phyloP scores from a whole-genome alignment of 2,888 invertebrate genomes.

The Germaria angustata region DNA sequence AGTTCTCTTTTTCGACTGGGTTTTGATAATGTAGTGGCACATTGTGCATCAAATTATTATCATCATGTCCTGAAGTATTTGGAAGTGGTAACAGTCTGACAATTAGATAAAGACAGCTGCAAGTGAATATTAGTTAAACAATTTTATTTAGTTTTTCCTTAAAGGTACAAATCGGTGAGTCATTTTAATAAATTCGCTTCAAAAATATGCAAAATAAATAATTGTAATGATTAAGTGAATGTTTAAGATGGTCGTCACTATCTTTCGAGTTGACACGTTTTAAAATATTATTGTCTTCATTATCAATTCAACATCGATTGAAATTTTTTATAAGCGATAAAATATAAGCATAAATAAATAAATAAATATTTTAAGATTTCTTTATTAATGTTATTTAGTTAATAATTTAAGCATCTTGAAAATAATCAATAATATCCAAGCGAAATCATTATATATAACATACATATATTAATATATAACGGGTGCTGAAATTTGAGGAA shows the following conservation, averaged over 20 bases:
- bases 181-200: not conserved
- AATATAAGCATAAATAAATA: not conserved
- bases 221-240: constrained; percentile 8
- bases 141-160: no score
- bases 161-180: no score
- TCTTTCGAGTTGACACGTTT: not conserved
- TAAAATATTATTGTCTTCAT: not conserved
- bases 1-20: no score
- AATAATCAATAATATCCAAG: not conserved
- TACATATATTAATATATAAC: no score
- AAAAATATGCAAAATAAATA: not conserved
- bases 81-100: no score
- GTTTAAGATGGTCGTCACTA: not conserved
- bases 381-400: not conserved
- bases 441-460: no score
- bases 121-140: no score
- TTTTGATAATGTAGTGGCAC: no score
- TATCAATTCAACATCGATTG: not conserved
- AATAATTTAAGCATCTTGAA: not conserved
- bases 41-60: no score
- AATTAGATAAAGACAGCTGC: no score
- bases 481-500: no score
- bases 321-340: not conserved
- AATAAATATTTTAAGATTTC: not conserved
- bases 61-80: no score